Conservation (phyloP, 2,888 invertebrate species). For the Hypena proboscidalis region DNA sequence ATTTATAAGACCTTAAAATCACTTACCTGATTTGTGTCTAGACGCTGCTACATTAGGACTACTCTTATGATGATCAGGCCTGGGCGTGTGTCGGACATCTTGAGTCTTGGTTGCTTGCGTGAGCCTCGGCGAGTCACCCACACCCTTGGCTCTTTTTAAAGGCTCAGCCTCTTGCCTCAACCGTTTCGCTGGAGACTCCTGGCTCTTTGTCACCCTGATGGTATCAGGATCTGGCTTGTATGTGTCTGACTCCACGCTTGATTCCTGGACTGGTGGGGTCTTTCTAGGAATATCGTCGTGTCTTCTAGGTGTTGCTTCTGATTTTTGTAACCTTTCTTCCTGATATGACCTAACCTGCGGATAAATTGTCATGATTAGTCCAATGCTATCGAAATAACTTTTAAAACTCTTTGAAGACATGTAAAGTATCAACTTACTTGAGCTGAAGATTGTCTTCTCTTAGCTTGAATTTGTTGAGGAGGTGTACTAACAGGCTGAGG, state of each 20-base stretch:
- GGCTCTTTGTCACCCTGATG: conserved; percentile 67
- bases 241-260: conserved; percentile 39
- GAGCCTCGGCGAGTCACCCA: conserved; percentile 71
- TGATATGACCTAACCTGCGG: conserved; percentile 67
- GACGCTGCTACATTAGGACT: conserved; percentile 87
- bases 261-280: conserved; percentile 41
- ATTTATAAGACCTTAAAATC: neutral
- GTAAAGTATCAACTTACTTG: conserved; percentile 52
- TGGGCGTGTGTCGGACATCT: conserved; percentile 52
- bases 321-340: conserved; percentile 65
- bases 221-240: conserved; percentile 79
- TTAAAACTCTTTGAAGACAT: neutral
- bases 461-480: conserved; percentile 65
- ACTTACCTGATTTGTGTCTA: conserved; percentile 71
- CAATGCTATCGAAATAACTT: neutral
- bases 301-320: conserved; percentile 54
- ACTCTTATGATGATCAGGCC: conserved; percentile 86
- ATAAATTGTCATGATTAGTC: neutral
- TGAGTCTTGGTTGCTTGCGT: no score
- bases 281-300: conserved; percentile 64
- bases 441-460: conserved; percentile 75
- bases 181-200: conserved; percentile 77
- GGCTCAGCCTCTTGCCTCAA: conserved; percentile 79
- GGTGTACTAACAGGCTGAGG: conserved; percentile 78
- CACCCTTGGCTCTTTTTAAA: conserved; percentile 73